Evolutionary conservation across 2,113 vertebrate genomes (phyloP), one percentile per base, ranked within the genome.

Genomic region (Clarias macrocephalus): DNA sequence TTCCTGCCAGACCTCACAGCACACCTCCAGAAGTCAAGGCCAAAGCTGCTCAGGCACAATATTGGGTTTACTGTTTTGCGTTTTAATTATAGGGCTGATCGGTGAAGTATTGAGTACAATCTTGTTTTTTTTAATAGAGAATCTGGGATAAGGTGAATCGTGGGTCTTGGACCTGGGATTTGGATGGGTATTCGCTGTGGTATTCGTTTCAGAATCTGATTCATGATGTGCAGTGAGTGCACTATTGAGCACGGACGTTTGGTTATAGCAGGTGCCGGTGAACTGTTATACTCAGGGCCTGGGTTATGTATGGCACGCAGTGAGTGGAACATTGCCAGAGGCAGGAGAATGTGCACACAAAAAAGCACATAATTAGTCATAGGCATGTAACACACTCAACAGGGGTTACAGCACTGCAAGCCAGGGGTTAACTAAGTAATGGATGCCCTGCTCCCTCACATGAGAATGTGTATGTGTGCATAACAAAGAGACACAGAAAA

Each of bases 351-450:
- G 66, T 33, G 9, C 21, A 54, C 21, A 54, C n/a, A 62, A 79
- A 81, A 72, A 81, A 30, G 77, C 79, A 75, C 28, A 37, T 73
- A 81, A 81, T 87, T 86, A 86, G 85, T 76, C 81, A 68, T 33
- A 79, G 23, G 37, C 65, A 54, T 54, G 76, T 85, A 85, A 80
- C 56, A 56, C 63, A 75, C 52, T 59, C 83, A 85, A 75, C 65
- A 88, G 83, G 21, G 83, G 23, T 75, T 15, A 70, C 21, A 75
- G 83, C 42, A 85, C 66, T 54, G 76, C 23, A 81, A 59, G 76
- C 76, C 83, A 81, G 83, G 83, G 87, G 83, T 88, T 85, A 88
- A 88, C 76, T 72, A 88, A 88, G 76, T 82, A 85, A 85, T 79
- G 54, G 83, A 80, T 56, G 30, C 75, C 54, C 28, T 48, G 37